Conservation (phyloP, 1,140 invertebrate genomes). For the Papilio polyxenes region DNA sequence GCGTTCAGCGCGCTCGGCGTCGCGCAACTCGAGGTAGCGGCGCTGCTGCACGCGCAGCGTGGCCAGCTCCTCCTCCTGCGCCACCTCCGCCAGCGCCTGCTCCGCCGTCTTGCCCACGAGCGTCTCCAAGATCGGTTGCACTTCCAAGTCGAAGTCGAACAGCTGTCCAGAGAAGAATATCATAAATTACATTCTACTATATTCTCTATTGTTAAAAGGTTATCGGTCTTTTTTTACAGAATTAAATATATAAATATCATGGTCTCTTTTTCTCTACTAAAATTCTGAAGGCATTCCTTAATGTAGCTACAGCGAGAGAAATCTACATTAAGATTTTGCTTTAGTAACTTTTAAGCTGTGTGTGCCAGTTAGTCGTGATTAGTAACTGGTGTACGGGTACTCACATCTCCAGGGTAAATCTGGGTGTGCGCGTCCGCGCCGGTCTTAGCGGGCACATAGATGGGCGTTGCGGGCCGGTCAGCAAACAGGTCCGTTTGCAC, state of each 20-base stretch:
- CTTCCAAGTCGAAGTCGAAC: slow-evolving; percentile 95
- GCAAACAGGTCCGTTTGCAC: slow-evolving; percentile 93
- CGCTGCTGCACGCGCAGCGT: slow-evolving; percentile 89
- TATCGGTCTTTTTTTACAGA: neutral
- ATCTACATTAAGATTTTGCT: too few relatives aligned
- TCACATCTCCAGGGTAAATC: slow-evolving; percentile 92
- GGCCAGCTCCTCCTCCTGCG: slow-evolving; percentile 89
- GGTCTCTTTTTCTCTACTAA: too few relatives aligned
- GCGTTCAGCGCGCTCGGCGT: slow-evolving; percentile 87
- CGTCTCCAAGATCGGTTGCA: slow-evolving; percentile 92
- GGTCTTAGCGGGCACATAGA: slow-evolving; percentile 88
- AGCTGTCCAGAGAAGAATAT: slow-evolving; percentile 76
- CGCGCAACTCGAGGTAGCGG: slow-evolving; percentile 87
- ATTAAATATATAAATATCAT: too few relatives aligned
- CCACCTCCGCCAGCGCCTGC: slow-evolving; percentile 91
- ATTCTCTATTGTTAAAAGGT: neutral
- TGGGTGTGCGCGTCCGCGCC: slow-evolving; percentile 91
- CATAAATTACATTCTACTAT: neutral
- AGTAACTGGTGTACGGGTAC: slow-evolving; percentile 50
- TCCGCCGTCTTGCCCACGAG: slow-evolving; percentile 93
- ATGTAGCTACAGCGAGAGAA: too few relatives aligned
- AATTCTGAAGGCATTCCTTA: too few relatives aligned
- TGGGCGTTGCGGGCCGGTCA: slow-evolving; percentile 88
- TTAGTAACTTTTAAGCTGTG: too few relatives aligned
- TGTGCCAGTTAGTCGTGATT: neutral